Evolutionary conservation across 2,888 invertebrate species (phyloP), one percentile per base, ranked within the genome.

Genomic region (Drosophila anomalata): DNA sequence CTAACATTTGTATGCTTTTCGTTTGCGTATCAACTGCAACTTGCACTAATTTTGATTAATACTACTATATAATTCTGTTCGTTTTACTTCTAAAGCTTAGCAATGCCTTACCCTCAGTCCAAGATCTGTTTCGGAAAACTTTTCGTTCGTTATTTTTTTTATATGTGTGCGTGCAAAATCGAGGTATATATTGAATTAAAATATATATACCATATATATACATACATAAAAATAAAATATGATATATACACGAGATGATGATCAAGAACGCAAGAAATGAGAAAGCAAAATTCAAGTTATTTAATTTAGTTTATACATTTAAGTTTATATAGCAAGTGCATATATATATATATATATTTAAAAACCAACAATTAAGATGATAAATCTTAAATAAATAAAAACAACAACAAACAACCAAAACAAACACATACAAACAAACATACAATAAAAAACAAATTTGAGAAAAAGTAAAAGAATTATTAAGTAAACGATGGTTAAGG

Each of bases 291-390:
- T 88, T 83, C 86, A 89, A 81, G 82, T 82, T 80, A 76, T 88
- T 77, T 75, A 78, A 85, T 85, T 84, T 89, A 84, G 83, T 84
- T 84, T 61, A 51, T 84, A 89, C 56, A 77, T 67, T 89, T 89
- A 88, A 90, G 88, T 89, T 90, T 89, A 89, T 89, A 90, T 87
- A 89, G 83, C 86, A 82, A 79, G 83, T 78, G 86, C 83, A 77
- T 75, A 76, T 82, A 87, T 76, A 78, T 75, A 76, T 76, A 78
- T 57, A 71, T 74, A 78, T 75, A 79, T 70, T 78, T 71, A 71
- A 76, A 69, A 77, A 73, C 74, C 73, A 74, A 70, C 78, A 81
- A 75, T 70, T 69, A 82, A 75, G 68, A 83, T 77, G 67, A 52
- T 39, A 66, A 75, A 56, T 63, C 73, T 77, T 76, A 22, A 69